phyloP scores from a whole-genome alignment of 2,888 invertebrate species.

The Mythimna impura region DNA sequence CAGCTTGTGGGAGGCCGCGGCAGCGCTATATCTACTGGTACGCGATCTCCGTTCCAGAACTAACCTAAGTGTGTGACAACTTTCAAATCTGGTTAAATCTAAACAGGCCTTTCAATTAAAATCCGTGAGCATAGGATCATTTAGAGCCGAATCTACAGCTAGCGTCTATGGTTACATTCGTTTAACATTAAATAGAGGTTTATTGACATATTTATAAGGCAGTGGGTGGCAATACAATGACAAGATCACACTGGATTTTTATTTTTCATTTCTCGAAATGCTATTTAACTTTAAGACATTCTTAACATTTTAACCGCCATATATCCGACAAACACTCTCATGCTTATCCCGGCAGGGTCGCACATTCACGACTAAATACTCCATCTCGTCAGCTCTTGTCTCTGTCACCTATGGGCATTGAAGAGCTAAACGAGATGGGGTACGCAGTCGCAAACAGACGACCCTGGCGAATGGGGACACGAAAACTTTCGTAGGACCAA shows the following conservation, averaged over 20 bases:
- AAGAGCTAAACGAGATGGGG: too few relatives aligned
- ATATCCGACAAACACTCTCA: too few relatives aligned
- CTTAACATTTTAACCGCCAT: too few relatives aligned
- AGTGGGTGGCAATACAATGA: slow-evolving; percentile 43
- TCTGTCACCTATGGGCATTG: too few relatives aligned
- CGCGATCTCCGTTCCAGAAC: neutral
- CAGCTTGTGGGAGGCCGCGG: neutral
- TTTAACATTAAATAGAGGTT: slow-evolving; percentile 12
- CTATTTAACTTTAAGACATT: neutral
- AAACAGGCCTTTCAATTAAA: neutral
- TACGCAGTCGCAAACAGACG: too few relatives aligned
- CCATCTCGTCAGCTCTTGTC: too few relatives aligned
- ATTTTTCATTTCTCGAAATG: neutral
- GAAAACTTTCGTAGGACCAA: too few relatives aligned
- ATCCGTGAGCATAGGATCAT: neutral
- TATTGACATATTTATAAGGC: slow-evolving; percentile 50
- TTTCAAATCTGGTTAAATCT: neutral
- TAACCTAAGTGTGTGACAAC: neutral
- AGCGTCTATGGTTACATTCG: slow-evolving; percentile 25
- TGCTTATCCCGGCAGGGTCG: too few relatives aligned
- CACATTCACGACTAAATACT: too few relatives aligned
- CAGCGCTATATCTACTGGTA: neutral
- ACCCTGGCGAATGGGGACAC: too few relatives aligned
- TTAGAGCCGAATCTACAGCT: slow-evolving; percentile 29
- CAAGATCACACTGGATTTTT: slow-evolving; percentile 12